Conservation (phyloP, 2,797 vertebrate genomes). For the Onychomys leucogaster region DNA sequence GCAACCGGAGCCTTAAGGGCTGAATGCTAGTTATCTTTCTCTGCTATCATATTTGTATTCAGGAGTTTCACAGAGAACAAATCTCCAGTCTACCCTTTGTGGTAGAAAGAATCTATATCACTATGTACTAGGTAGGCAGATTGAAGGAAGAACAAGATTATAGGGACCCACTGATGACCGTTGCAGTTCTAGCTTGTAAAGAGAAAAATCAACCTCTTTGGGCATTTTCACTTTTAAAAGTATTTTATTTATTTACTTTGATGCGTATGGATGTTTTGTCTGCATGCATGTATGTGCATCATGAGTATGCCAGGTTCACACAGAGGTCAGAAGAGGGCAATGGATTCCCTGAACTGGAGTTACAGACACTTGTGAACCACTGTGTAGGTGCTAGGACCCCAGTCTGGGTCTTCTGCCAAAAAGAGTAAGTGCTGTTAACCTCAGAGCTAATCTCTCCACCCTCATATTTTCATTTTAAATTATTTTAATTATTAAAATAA, state of each 20-base stretch:
- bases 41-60: neutral
- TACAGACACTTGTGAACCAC: neutral
- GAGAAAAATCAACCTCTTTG: conserved; percentile 22
- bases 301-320: neutral
- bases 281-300: neutral
- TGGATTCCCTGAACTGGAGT: neutral
- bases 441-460: neutral
- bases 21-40: neutral
- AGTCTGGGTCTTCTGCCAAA: neutral
- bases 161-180: neutral
- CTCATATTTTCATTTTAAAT: neutral
- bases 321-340: no score
- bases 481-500: conserved; percentile 6
- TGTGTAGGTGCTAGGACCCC: neutral
- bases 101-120: neutral
- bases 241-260: neutral
- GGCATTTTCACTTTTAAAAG: neutral
- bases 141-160: neutral
- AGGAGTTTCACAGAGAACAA: neutral
- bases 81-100: neutral
- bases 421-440: neutral
- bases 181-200: conserved; percentile 12
- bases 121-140: neutral
- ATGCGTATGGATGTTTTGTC: neutral
- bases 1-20: neutral